Evolutionary conservation across 1,140 invertebrate species (phyloP).

Genomic region (Formica exsecta): DNA sequence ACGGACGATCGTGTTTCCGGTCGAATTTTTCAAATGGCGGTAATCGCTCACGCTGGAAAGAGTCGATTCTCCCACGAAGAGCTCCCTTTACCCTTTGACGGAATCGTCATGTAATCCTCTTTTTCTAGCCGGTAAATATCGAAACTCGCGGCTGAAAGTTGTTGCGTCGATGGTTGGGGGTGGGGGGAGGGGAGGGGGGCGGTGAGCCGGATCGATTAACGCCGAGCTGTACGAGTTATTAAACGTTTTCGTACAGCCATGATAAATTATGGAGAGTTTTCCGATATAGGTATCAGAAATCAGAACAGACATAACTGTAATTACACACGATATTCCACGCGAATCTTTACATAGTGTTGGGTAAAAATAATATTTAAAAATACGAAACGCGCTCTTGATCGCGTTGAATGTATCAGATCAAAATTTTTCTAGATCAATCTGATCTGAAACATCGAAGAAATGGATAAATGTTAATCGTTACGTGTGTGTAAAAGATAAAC

Average conservation of each 20-base stretch:
- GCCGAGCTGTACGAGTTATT: constrained; percentile 30
- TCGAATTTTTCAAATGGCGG: constrained; percentile 71
- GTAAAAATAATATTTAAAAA: not conserved
- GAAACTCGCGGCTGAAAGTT: constrained; percentile 52
- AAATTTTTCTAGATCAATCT: not conserved
- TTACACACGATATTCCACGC: not conserved
- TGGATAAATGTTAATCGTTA: not conserved
- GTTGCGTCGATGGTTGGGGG: constrained; percentile 32
- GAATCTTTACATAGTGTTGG: not conserved
- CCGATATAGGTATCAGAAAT: not conserved
- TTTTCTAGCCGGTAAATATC: constrained; percentile 33
- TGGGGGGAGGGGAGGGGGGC: not conserved
- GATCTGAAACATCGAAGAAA: not conserved
- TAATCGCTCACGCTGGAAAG: constrained; percentile 67
- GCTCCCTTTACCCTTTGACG: constrained; percentile 65
- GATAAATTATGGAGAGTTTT: constrained; percentile 28
- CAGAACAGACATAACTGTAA: not conserved
- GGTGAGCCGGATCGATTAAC: constrained; percentile 19
- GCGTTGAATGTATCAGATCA: not conserved
- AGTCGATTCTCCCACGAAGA: constrained; percentile 26
- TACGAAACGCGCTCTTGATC: not conserved
- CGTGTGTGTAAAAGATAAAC: not conserved
- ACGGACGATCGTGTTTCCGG: constrained; percentile 63
- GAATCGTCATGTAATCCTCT: constrained; percentile 40
- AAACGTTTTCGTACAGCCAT: not conserved